Evolutionary conservation across 2,888 invertebrate species (phyloP).

Genomic region (Drosophila algonquin): DNA sequence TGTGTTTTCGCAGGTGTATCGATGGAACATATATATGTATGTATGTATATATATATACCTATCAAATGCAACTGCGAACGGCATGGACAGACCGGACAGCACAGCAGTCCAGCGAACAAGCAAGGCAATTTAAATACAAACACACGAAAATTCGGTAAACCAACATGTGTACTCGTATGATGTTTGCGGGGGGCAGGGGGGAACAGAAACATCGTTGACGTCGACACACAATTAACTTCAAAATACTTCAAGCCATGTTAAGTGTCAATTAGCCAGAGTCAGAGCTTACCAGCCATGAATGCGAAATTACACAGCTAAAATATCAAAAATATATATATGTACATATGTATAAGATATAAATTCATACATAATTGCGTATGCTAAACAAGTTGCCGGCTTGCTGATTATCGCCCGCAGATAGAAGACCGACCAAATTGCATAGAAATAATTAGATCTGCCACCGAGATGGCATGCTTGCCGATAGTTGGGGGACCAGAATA

Average conservation of each 20-base stretch:
- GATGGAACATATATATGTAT: slow-evolving; percentile 38
- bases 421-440: slow-evolving; percentile 30
- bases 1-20: slow-evolving; percentile 67
- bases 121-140: slow-evolving; percentile 78
- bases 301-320: slow-evolving; percentile 53
- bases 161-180: slow-evolving; percentile 33
- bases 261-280: slow-evolving; percentile 76
- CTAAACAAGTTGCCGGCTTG: slow-evolving; percentile 34
- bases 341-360: slow-evolving; percentile 25
- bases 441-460: slow-evolving; percentile 38
- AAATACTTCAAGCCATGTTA: slow-evolving; percentile 76
- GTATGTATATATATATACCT: slow-evolving; percentile 29
- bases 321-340: slow-evolving; percentile 49
- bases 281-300: slow-evolving; percentile 61
- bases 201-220: slow-evolving; percentile 50
- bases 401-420: slow-evolving; percentile 47
- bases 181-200: slow-evolving; percentile 6
- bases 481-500: slow-evolving; percentile 12
- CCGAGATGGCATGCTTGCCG: slow-evolving; percentile 24
- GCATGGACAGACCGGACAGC: slow-evolving; percentile 16
- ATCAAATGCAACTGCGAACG: slow-evolving; percentile 61
- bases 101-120: slow-evolving; percentile 51
- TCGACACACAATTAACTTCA: slow-evolving; percentile 77
- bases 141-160: slow-evolving; percentile 54
- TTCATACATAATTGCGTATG: slow-evolving; percentile 48